These are phyloP conservation scores for Sipha maydis DNA, from an alignment of 2,888 invertebrate species.

Conservation along the genomic window DNA sequence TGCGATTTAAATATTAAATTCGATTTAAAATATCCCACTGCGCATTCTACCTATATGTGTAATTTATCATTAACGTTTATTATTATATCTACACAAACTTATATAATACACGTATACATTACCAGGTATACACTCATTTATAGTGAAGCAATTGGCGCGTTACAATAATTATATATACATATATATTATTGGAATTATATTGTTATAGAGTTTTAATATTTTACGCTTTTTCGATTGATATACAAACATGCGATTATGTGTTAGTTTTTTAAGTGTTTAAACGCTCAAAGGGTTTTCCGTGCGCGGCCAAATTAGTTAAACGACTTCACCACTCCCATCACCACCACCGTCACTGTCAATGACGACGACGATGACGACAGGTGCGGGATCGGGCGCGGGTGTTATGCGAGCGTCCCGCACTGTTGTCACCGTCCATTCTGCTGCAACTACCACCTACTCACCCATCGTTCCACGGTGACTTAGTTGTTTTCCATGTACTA, in stretches of 20 bases:
- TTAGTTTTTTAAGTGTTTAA: conserved; percentile 41
- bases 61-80: too few species aligned
- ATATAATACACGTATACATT: too few species aligned
- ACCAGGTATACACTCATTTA: too few species aligned
- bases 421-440: conserved; percentile 13
- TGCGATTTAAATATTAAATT: too few species aligned
- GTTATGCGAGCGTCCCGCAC: conserved; percentile 6
- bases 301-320: conserved; percentile 36
- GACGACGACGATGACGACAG: not conserved
- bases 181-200: too few species aligned
- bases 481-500: not conserved
- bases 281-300: conserved; percentile 40
- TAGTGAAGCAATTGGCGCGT: too few species aligned
- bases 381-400: conserved; percentile 9
- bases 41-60: too few species aligned
- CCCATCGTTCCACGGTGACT: not conserved
- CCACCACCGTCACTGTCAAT: not conserved
- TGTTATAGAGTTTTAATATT: too few species aligned
- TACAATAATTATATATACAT: too few species aligned
- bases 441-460: not conserved
- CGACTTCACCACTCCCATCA: conserved; percentile 8
- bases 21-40: too few species aligned
- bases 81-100: too few species aligned
- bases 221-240: not conserved
- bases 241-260: not conserved